These are phyloP conservation scores for Danio rerio DNA, from an alignment of 2,113 vertebrate genomes.

Conservation along the genomic window GRCz12tu NC_133183.1:31215001-31215500, in stretches of 20 bases:
- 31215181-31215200: slow-evolving; percentile 15
- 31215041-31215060: not conserved
- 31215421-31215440: slow-evolving; percentile 30
- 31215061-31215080: not conserved
- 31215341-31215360: slow-evolving; percentile 1
- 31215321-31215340: slow-evolving; percentile 24
- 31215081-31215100: slow-evolving; percentile 10
- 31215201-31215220: slow-evolving; percentile 13
- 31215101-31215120: not conserved
- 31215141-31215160: not conserved
- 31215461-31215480: slow-evolving; percentile 21
- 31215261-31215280: not conserved
- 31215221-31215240: slow-evolving; percentile 15
- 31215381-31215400: slow-evolving; percentile 41
- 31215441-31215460: slow-evolving; percentile 32
- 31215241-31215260: slow-evolving; percentile 15
- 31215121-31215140: not conserved
- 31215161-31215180: not conserved
- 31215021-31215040: not conserved
- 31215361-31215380: slow-evolving; percentile 30
- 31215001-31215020: too few relatives aligned
- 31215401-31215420: slow-evolving; percentile 36
- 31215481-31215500: slow-evolving; percentile 41
- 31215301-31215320: slow-evolving; percentile 5
- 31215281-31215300: slow-evolving; percentile 33